A percentile compares a stretch with the other conserved stretches of the same genome.
Conservation (phyloP, 2,113 vertebrate species). For the Gnathonemus longibarbis region DNA sequence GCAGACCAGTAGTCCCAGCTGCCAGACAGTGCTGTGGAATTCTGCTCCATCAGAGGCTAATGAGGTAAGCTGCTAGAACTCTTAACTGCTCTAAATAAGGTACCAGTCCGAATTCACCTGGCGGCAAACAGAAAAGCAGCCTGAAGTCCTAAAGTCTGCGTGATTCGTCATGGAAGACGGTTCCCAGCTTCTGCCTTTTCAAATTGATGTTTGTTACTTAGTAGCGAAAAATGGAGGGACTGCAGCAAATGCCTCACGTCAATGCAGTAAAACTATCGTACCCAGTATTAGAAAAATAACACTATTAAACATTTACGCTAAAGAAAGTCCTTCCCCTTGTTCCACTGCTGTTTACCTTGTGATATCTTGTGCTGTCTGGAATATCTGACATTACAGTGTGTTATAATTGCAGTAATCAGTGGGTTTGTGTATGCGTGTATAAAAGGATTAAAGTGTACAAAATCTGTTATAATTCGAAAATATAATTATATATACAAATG, state of each 20-base stretch:
- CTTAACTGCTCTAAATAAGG: background rate
- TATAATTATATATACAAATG: too few species aligned
- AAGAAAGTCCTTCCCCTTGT: background rate
- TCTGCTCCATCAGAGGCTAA: background rate
- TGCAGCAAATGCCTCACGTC: background rate
- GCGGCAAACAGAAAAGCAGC: background rate
- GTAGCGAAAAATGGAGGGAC: background rate
- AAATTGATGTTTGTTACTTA: background rate
- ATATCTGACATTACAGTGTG: background rate
- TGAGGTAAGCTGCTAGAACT: too few species aligned
- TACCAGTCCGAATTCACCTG: background rate
- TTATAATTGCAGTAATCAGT: background rate
- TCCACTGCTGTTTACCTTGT: background rate
- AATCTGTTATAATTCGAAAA: background rate
- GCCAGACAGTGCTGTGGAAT: background rate
- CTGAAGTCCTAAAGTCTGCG: background rate
- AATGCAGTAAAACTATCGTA: background rate
- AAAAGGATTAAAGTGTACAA: background rate
- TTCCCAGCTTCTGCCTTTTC: background rate
- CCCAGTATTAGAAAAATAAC: background rate
- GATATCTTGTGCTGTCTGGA: background rate
- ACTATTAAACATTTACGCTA: background rate
- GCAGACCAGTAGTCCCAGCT: background rate
- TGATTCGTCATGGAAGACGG: background rate
- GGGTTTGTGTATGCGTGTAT: background rate